Conservation (phyloP, 1,140 invertebrate genomes). For the Trigoniulus corallinus region DNA sequence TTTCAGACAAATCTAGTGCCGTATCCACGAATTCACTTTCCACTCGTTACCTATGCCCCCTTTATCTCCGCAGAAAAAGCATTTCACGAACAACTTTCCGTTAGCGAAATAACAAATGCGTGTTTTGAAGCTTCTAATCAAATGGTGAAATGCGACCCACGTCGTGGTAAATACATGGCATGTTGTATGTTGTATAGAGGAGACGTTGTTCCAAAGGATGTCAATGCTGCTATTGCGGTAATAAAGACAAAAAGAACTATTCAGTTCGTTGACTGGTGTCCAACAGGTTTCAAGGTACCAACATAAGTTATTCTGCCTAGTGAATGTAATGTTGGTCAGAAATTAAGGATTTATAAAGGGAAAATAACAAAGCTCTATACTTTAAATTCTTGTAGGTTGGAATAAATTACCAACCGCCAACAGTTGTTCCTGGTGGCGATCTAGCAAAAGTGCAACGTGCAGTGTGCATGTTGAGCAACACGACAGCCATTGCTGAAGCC, state of each 20-base stretch:
- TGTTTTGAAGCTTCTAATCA: constrained; percentile 68
- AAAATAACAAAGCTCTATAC: no score
- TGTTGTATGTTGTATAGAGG: constrained; percentile 30
- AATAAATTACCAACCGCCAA: constrained; percentile 33
- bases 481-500: constrained; percentile 51
- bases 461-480: constrained; percentile 62
- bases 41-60: constrained; percentile 58
- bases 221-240: constrained; percentile 61
- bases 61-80: constrained; percentile 53
- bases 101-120: constrained; percentile 60
- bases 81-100: constrained; percentile 54
- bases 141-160: constrained; percentile 60
- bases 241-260: constrained; percentile 70
- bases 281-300: constrained; percentile 58
- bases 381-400: no score
- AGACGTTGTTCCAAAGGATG: constrained; percentile 37
- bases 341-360: no score
- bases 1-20: constrained; percentile 33
- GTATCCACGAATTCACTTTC: constrained; percentile 43
- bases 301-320: no score
- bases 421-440: constrained; percentile 41
- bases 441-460: constrained; percentile 34
- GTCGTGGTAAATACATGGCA: constrained; percentile 42
- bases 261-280: constrained; percentile 68
- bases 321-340: no score